Base-by-base conservation (phyloP, 2,113 vertebrate genomes). In the Beaufortia kweichowensis region DNA sequence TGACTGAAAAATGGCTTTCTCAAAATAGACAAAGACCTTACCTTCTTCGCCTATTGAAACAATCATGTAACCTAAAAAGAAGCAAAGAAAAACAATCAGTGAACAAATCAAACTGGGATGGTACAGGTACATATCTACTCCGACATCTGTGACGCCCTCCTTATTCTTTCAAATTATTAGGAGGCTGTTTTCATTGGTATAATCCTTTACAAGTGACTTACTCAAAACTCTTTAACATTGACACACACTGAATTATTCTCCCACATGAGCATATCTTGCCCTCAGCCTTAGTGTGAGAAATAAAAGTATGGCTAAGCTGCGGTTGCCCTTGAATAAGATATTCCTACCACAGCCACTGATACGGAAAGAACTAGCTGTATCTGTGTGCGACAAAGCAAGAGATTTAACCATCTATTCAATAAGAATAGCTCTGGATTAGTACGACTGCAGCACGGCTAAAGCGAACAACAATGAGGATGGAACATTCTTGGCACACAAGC, bases 281-380 rank as follows among this genome's bases (percentile, higher is more conserved):
- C 59, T 43, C 43, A 46, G 46, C 43, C 46, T 28, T 61, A 39
- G 57, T 74, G 19, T 48, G 69, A 48, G 64, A 39, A 73, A 31
- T 67, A 62, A 73, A 39, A 74, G 71, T 56, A 57, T 53, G 65
- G 19, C 23, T 53, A 71, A 79, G 50, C 50, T 31, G 15, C 50
- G 31, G 17, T 55, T 76, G 67, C 61, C 28, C 71, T 75, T 71
- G 60, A 46, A 73, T 71, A n/a, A 70, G 65, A 70, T 60, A 71
- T 68, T 67, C 46, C 43, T 26, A 35, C 33, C 43, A 61, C 35
- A 66, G 31, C 28, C 64, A 62, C 67, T 79, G 67, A 65, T 68
- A 57, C 63, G 41, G 61, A 76, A 67, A 72, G 56, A 65, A 70
- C 31, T 50, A 68, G 76, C 74, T 63, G 53, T 46, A 77, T 75